phyloP scores from a whole-genome alignment of 2,888 invertebrate species.

The Lissonota sp. region DNA sequence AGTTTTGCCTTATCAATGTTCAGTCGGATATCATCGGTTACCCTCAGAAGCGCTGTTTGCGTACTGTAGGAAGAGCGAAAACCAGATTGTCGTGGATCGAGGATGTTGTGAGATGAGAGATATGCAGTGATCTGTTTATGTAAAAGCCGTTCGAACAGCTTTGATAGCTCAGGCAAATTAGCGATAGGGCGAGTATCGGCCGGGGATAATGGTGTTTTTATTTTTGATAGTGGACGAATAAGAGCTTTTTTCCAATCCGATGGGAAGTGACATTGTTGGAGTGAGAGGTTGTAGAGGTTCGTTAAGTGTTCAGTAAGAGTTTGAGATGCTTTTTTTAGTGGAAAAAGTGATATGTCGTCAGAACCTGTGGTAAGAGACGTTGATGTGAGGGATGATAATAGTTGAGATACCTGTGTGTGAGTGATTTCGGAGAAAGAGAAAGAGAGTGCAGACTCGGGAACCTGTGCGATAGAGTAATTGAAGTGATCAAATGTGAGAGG shows the following conservation, averaged over 20 bases:
- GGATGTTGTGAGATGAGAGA: too few species aligned
- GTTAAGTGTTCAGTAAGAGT: background rate
- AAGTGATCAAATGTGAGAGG: too few species aligned
- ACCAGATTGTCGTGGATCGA: too few species aligned
- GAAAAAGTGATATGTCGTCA: background rate
- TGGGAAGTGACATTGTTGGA: background rate
- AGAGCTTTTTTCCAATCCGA: background rate
- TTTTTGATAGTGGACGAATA: constrained; percentile 22
- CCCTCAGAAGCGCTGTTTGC: too few species aligned
- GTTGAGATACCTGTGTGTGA: background rate
- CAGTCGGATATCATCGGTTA: too few species aligned
- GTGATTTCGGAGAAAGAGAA: background rate
- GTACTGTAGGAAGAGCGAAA: too few species aligned
- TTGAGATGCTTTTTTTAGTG: background rate
- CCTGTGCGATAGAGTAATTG: too few species aligned
- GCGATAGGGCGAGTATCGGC: constrained; percentile 47
- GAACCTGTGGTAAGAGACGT: background rate
- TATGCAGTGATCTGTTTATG: too few species aligned
- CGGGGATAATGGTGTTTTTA: background rate
- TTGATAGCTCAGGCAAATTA: constrained; percentile 29
- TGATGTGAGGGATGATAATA: background rate
- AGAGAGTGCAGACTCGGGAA: background rate
- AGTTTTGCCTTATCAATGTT: too few species aligned
- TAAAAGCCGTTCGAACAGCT: constrained; percentile 42
- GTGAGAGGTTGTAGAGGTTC: background rate